These are phyloP conservation scores for Zaprionus taronus DNA, from an alignment of 1,140 invertebrate species.

Conservation along the genomic window DNA sequence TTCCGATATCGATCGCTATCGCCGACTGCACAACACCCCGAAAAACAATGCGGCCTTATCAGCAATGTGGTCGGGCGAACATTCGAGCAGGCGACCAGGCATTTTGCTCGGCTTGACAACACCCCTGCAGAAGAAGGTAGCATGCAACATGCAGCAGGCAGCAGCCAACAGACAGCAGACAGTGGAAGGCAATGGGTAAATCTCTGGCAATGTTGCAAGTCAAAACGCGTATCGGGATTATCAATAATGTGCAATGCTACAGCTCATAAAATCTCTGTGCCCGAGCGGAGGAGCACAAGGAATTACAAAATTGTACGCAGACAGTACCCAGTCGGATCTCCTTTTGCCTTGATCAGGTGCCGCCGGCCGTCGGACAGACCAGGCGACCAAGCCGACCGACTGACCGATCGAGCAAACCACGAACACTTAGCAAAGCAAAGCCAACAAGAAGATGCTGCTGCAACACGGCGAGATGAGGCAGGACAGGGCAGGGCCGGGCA, in stretches of 20 bases:
- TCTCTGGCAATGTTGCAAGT: conserved; percentile 46
- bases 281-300: conserved; percentile 15
- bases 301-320: conserved; percentile 75
- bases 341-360: conserved; percentile 73
- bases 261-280: conserved; percentile 72
- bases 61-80: conserved; percentile 8
- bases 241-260: conserved; percentile 81
- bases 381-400: conserved; percentile 9
- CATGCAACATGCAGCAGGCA: not conserved
- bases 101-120: conserved; percentile 66
- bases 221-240: conserved; percentile 69
- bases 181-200: conserved; percentile 18
- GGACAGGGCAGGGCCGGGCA: not conserved
- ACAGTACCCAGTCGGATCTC: conserved; percentile 40
- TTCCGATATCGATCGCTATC: conserved; percentile 67
- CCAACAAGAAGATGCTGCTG: conserved; percentile 22
- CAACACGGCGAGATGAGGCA: not conserved
- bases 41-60: conserved; percentile 61
- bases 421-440: conserved; percentile 79
- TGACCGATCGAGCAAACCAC: conserved; percentile 43
- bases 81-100: conserved; percentile 11
- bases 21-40: conserved; percentile 62
- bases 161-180: conserved; percentile 11
- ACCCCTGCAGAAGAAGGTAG: conserved; percentile 57
- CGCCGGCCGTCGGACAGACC: conserved; percentile 51